Evolutionary conservation across 2,888 invertebrate genomes (phyloP).

Genomic region (Clostera curtula): DNA sequence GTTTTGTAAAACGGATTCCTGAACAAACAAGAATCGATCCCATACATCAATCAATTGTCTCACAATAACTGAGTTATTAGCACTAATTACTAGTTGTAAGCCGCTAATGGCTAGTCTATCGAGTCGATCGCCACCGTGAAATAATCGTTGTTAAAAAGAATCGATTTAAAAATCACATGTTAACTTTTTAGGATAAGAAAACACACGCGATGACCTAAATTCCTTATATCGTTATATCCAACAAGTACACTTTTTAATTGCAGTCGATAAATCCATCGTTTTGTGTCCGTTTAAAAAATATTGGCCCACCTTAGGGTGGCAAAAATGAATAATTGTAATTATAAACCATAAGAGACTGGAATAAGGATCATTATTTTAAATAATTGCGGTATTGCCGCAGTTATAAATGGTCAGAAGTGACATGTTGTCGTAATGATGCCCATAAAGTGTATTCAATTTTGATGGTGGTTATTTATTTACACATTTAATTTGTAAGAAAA

Average conservation of each 20-base stretch:
- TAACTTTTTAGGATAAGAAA: too few relatives aligned
- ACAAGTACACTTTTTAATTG: constrained; percentile 11
- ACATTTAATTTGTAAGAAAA: too few relatives aligned
- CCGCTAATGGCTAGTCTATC: constrained; percentile 16
- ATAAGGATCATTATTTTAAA: constrained; percentile 8
- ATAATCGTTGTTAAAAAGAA: too few relatives aligned
- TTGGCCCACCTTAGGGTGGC: constrained; percentile 2
- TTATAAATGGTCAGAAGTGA: constrained; percentile 11
- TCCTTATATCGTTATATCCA: neutral
- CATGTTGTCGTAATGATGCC: constrained; percentile 8
- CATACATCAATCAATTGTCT: constrained; percentile 12
- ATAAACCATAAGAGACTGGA: neutral
- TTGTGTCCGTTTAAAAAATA: constrained; percentile 2
- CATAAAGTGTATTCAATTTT: too few relatives aligned
- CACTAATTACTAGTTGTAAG: constrained; percentile 18
- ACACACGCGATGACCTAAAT: constrained; percentile 17
- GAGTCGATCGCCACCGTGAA: constrained; percentile 16
- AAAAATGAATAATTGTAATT: constrained; percentile 1
- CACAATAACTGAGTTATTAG: constrained; percentile 23
- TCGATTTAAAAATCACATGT: too few relatives aligned
- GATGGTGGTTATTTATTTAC: too few relatives aligned
- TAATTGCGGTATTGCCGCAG: constrained; percentile 1
- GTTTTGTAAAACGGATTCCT: constrained; percentile 9
- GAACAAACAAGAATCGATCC: constrained; percentile 5
- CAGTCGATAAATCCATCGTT: constrained; percentile 12